Evolutionary conservation across 2,888 invertebrate genomes (phyloP).

Genomic region (Meandrusa payeni): DNA sequence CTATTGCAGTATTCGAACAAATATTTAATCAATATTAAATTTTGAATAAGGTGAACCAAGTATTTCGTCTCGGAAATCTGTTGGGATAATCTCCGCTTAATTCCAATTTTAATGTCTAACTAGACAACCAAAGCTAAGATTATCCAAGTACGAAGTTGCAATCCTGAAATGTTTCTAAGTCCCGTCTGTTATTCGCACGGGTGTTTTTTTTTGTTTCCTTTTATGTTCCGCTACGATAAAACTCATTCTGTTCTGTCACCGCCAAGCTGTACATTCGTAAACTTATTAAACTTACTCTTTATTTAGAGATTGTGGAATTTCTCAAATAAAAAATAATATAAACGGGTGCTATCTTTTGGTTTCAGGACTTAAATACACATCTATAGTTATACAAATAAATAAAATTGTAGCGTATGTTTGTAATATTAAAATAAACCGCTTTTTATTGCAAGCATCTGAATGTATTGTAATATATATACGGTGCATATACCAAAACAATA

Average conservation of each 20-base stretch:
- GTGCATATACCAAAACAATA: too few relatives aligned
- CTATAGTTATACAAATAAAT: too few relatives aligned
- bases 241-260: conserved; percentile 8
- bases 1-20: too few relatives aligned
- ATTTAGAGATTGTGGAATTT: neutral
- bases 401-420: too few relatives aligned
- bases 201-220: conserved; percentile 3
- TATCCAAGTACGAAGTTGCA: neutral
- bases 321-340: conserved; percentile 1
- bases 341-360: too few relatives aligned
- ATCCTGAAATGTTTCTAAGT: neutral
- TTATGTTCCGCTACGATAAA: conserved; percentile 5
- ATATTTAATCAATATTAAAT: too few relatives aligned
- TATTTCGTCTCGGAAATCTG: neutral
- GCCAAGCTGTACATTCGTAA: conserved; percentile 3
- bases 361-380: too few relatives aligned
- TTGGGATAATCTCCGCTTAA: neutral
- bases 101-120: neutral
- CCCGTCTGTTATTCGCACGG: neutral
- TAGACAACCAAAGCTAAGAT: neutral
- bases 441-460: too few relatives aligned
- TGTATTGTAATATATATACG: too few relatives aligned
- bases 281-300: conserved; percentile 12
- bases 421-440: too few relatives aligned
- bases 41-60: too few relatives aligned